These are phyloP conservation scores for Dendrolimus punctatus DNA, from an alignment of 1,140 invertebrate species.

Conservation along the genomic window DNA sequence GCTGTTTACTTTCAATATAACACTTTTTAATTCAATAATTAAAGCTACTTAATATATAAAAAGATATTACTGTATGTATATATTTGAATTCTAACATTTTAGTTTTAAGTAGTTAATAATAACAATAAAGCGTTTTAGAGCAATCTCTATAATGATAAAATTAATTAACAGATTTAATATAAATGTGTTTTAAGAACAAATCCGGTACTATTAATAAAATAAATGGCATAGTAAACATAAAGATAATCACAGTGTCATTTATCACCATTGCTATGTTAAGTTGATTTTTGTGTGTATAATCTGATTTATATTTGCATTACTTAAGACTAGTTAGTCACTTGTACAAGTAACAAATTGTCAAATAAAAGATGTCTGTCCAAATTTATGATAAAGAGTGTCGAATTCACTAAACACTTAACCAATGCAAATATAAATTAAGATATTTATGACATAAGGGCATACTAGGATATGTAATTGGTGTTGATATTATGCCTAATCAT, in stretches of 20 bases:
- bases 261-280: slow-evolving; percentile 2
- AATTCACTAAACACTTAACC: no score
- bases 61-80: slow-evolving; percentile 63
- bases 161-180: neutral
- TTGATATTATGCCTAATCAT: no score
- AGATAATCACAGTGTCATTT: neutral
- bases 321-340: no score
- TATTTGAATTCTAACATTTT: slow-evolving; percentile 57
- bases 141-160: slow-evolving; percentile 11
- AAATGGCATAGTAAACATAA: neutral
- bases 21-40: slow-evolving; percentile 4
- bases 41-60: slow-evolving; percentile 16
- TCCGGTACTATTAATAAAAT: slow-evolving; percentile 1
- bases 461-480: no score
- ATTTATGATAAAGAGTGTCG: no score
- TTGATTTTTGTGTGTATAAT: no score
- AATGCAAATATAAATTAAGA: no score
- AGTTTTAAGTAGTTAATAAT: slow-evolving; percentile 63
- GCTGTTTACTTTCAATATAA: no score
- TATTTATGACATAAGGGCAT: no score
- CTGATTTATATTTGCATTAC: no score
- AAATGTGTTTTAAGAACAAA: slow-evolving; percentile 17
- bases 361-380: no score
- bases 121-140: slow-evolving; percentile 19
- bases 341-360: no score